phyloP scores from a whole-genome alignment of 92 coral and sea anemone species.

The Paramuricea clavata region DNA sequence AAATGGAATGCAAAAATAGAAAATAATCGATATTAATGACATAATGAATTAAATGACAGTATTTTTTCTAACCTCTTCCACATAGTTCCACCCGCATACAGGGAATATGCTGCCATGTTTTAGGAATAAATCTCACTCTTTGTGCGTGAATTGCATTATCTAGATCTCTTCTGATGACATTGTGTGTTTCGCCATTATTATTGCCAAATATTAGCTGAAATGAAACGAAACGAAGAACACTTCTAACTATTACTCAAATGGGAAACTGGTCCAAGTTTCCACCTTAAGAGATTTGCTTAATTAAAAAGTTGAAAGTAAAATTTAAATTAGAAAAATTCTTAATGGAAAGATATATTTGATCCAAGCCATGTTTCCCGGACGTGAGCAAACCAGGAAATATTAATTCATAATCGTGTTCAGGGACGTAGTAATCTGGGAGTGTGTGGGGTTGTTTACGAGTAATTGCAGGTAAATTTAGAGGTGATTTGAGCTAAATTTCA shows the following conservation, averaged over 20 bases:
- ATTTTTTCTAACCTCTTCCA: not conserved
- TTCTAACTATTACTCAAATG: not conserved
- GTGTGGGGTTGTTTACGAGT: no score
- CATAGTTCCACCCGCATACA: conserved; percentile 14
- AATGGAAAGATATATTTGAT: no score
- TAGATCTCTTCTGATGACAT: conserved; percentile 13
- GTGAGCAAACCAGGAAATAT: no score
- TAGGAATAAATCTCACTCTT: not conserved
- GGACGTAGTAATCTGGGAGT: no score
- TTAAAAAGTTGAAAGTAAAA: no score
- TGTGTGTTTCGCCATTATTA: conserved; percentile 5
- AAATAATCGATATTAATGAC: not conserved
- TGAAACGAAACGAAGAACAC: not conserved
- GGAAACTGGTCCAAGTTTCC: no score
- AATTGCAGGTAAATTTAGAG: no score
- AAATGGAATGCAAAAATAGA: not conserved
- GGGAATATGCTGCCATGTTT: not conserved
- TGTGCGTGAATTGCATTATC: not conserved
- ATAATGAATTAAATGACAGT: not conserved
- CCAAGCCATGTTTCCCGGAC: no score
- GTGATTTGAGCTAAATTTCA: no score
- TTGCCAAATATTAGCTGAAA: conserved; percentile 7
- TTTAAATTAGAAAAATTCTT: no score
- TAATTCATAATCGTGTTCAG: no score
- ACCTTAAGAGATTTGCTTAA: no score